These are phyloP conservation scores for Podarcis muralis DNA, from an alignment of 2,113 vertebrate species.

Conservation along the genomic window DNA sequence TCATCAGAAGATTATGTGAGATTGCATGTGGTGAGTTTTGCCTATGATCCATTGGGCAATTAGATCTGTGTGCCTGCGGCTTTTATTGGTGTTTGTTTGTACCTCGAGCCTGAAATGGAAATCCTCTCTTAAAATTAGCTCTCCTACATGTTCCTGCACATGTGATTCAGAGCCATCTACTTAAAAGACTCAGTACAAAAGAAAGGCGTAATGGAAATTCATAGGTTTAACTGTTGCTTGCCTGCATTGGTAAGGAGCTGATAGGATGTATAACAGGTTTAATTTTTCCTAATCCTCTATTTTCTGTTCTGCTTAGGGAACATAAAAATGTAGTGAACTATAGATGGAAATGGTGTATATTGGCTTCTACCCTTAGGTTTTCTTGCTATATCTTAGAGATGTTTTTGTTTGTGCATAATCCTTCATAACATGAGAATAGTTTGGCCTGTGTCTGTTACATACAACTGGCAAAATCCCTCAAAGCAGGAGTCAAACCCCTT, in stretches of 20 bases:
- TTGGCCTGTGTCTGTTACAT: neutral
- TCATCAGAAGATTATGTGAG: slow-evolving; percentile 3
- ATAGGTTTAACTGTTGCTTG: slow-evolving; percentile 26
- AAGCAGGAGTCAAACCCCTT: too few species aligned
- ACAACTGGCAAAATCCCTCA: neutral
- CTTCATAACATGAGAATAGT: neutral
- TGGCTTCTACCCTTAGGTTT: neutral
- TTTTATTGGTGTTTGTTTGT: neutral
- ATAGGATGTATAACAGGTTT: slow-evolving; percentile 13
- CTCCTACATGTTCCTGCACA: neutral
- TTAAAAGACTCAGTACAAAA: neutral
- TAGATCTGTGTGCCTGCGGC: neutral
- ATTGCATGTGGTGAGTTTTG: neutral
- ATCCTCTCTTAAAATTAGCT: neutral
- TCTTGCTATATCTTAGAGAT: neutral
- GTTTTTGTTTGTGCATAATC: neutral
- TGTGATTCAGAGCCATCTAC: neutral
- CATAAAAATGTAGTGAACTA: slow-evolving; percentile 41
- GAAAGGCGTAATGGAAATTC: slow-evolving; percentile 10
- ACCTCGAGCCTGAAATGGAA: neutral
- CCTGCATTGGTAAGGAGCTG: slow-evolving; percentile 12
- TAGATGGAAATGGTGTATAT: neutral
- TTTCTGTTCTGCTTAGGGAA: slow-evolving; percentile 38
- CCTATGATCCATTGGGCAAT: neutral
- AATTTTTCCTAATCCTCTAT: neutral